Conservation (phyloP, 2,113 vertebrate genomes). For the Bombycilla garrulus region DNA sequence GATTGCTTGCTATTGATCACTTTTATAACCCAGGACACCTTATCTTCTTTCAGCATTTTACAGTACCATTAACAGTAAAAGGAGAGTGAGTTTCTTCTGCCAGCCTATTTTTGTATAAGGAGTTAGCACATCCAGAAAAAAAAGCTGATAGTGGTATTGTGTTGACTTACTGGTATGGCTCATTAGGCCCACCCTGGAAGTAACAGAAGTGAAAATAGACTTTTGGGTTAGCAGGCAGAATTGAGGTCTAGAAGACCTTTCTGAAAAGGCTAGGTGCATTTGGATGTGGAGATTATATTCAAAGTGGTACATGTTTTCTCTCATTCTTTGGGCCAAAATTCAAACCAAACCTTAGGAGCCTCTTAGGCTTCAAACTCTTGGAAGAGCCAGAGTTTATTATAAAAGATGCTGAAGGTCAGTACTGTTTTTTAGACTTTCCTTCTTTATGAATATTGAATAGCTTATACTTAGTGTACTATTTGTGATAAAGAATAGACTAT, state of each 20-base stretch:
- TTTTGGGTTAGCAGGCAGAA: neutral
- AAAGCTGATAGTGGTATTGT: neutral
- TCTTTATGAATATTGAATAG: neutral
- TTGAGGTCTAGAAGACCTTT: neutral
- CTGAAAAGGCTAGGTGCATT: neutral
- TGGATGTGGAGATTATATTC: neutral
- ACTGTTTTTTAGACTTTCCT: neutral
- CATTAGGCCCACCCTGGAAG: neutral
- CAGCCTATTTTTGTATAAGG: neutral
- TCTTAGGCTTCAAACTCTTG: neutral
- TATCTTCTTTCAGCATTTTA: conserved; percentile 37
- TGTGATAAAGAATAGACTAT: neutral
- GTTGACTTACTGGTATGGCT: neutral
- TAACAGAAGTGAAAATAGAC: neutral
- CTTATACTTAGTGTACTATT: neutral
- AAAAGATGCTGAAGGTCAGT: neutral
- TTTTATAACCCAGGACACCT: conserved; percentile 49
- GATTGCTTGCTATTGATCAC: conserved; percentile 59
- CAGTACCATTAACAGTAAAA: conserved; percentile 45
- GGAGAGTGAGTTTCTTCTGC: neutral
- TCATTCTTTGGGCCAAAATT: neutral
- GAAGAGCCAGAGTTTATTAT: neutral
- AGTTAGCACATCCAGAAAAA: neutral
- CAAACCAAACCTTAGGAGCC: neutral
- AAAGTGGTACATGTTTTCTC: neutral